Evolutionary conservation across 2,888 invertebrate genomes (phyloP).

Genomic region (Eubasilissa splendida): DNA sequence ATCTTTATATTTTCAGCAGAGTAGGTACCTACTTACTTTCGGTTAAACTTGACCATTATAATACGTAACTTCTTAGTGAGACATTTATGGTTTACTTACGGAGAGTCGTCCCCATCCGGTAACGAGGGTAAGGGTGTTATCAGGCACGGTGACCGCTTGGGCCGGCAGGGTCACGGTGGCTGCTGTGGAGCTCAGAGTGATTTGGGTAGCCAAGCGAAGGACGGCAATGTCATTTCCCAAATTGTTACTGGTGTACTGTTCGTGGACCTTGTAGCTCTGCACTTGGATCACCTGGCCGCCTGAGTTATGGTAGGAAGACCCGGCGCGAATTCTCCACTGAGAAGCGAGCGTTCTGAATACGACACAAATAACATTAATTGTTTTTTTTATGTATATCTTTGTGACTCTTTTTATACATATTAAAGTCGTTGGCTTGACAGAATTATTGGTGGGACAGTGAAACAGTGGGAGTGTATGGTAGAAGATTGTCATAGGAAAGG

Average conservation of each 20-base stretch:
- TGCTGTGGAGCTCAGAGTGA: conserved; percentile 60
- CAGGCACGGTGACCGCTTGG: conserved; percentile 60
- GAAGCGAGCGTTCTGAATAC: conserved; percentile 8
- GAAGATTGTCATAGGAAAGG: too few species aligned
- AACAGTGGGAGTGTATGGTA: too few species aligned
- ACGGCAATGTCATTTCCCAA: conserved; percentile 38
- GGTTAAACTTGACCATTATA: too few species aligned
- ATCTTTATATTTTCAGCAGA: too few species aligned
- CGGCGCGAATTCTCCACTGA: conserved; percentile 49
- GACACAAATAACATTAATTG: background rate
- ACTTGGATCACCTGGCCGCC: conserved; percentile 65
- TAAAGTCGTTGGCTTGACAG: too few species aligned
- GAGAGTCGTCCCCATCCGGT: conserved; percentile 67
- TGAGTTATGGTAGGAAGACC: conserved; percentile 62
- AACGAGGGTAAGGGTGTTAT: conserved; percentile 64
- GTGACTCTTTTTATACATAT: too few species aligned
- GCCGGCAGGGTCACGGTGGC: conserved; percentile 62
- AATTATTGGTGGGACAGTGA: too few species aligned
- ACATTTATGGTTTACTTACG: conserved; percentile 58
- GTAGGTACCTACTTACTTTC: too few species aligned
- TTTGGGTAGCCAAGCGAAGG: background rate
- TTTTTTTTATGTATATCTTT: background rate
- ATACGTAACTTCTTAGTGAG: too few species aligned
- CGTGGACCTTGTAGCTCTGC: conserved; percentile 63
- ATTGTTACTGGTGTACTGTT: conserved; percentile 61